Conservation (phyloP, 2,113 vertebrate species). For the Erinaceus europaeus region DNA sequence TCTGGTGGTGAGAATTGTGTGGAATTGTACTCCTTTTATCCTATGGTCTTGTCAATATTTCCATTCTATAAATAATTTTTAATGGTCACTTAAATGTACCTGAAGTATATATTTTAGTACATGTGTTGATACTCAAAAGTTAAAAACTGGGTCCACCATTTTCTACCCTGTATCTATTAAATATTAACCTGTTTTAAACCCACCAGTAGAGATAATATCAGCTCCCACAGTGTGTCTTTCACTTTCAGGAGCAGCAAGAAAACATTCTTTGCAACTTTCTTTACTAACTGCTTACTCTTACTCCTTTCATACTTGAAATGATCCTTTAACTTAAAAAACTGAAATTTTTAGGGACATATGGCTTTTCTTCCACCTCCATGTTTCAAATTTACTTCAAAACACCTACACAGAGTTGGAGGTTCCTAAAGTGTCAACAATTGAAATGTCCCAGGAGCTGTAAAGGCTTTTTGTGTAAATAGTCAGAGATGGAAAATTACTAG, state of each 20-base stretch:
- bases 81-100: neutral
- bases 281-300: neutral
- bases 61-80: too few species aligned
- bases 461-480: slow-evolving; percentile 43
- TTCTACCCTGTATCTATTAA: neutral
- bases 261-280: neutral
- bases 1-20: too few species aligned
- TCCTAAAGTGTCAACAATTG: slow-evolving; percentile 68
- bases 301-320: neutral
- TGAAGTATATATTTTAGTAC: neutral
- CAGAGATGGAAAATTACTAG: slow-evolving; percentile 68
- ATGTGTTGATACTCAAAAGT: neutral
- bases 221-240: neutral
- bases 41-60: too few species aligned
- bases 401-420: slow-evolving; percentile 73
- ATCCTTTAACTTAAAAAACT: slow-evolving; percentile 48
- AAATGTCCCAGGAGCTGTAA: slow-evolving; percentile 60
- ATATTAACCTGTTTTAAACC: neutral
- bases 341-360: slow-evolving; percentile 69
- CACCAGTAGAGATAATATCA: neutral
- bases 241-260: neutral
- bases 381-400: slow-evolving; percentile 72
- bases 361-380: slow-evolving; percentile 72
- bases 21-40: too few species aligned
- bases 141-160: neutral